phyloP scores from a whole-genome alignment of 2,797 vertebrate species.

The Chaenodraco wilsoni region DNA sequence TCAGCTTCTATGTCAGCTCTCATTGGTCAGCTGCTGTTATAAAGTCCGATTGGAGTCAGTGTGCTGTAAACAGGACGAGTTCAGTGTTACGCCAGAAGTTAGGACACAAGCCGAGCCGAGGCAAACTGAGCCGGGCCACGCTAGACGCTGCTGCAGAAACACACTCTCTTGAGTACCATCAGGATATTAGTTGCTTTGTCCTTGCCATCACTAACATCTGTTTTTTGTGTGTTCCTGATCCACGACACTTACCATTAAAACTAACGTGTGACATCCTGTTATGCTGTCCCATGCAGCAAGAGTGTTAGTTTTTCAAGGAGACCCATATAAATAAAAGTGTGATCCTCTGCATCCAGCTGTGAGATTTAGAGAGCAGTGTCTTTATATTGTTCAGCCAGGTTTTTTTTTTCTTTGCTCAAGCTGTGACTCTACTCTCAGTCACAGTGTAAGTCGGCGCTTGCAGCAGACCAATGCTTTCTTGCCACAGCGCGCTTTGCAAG shows the following conservation, averaged over 20 bases:
- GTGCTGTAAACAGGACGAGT: conserved; percentile 68
- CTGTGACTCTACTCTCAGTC: neutral
- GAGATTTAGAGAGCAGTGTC: neutral
- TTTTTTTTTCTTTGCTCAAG: conserved; percentile 10
- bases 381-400: neutral
- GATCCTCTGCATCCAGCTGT: neutral
- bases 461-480: conserved; percentile 16
- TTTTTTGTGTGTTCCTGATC: neutral
- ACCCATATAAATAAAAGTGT: neutral
- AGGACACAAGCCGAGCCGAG: conserved; percentile 13
- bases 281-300: neutral
- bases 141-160: conserved; percentile 51
- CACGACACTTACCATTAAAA: no score
- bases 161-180: neutral
- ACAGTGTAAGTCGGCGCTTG: conserved; percentile 3
- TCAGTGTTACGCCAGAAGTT: conserved; percentile 26
- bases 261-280: conserved; percentile 1
- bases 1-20: conserved; percentile 18
- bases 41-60: conserved; percentile 27
- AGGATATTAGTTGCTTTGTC: conserved; percentile 13
- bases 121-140: conserved; percentile 31
- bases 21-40: conserved; percentile 24
- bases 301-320: conserved; percentile 11
- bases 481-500: conserved; percentile 11
- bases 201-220: neutral